These are phyloP conservation scores for Varanus komodoensis DNA, from an alignment of 2,113 vertebrate species.

Conservation along the genomic window DNA sequence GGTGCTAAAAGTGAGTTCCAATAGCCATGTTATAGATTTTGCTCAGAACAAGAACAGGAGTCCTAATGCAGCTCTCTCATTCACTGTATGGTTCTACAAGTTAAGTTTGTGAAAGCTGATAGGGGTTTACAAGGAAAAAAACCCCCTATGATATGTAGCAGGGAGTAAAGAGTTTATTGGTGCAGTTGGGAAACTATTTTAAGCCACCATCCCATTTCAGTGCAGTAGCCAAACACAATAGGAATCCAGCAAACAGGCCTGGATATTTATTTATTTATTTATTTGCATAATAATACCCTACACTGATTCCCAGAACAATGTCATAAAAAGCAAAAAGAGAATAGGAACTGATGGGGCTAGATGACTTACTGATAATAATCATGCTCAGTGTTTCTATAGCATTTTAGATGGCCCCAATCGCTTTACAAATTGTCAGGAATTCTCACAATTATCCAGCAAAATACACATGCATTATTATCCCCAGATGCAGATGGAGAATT, in stretches of 20 bases:
- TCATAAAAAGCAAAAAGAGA: slow-evolving; percentile 34
- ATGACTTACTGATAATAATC: not conserved
- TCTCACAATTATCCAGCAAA: not conserved
- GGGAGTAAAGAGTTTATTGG: slow-evolving; percentile 60
- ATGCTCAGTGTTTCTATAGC: not conserved
- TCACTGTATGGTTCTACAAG: slow-evolving; percentile 71
- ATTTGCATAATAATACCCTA: not conserved
- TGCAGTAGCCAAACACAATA: slow-evolving; percentile 37
- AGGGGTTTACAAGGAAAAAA: slow-evolving; percentile 62
- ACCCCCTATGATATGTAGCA: slow-evolving; percentile 47
- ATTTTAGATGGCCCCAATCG: not conserved
- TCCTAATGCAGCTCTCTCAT: slow-evolving; percentile 70
- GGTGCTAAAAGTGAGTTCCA: slow-evolving; percentile 63
- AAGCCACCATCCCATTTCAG: not conserved
- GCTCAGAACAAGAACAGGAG: slow-evolving; percentile 77
- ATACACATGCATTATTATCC: not conserved
- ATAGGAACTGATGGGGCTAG: fast-evolving
- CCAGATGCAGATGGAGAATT: not conserved
- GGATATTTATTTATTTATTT: not conserved
- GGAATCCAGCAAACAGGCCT: slow-evolving; percentile 42
- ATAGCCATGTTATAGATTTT: slow-evolving; percentile 74
- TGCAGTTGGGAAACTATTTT: slow-evolving; percentile 63
- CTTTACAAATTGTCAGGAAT: not conserved
- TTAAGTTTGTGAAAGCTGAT: slow-evolving; percentile 71
- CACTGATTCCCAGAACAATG: slow-evolving; percentile 45